Evolutionary conservation across 92 coral and sea anemone species (phyloP), one percentile per base, ranked within the genome.

Genomic region (Pocillopora meandrina): DNA sequence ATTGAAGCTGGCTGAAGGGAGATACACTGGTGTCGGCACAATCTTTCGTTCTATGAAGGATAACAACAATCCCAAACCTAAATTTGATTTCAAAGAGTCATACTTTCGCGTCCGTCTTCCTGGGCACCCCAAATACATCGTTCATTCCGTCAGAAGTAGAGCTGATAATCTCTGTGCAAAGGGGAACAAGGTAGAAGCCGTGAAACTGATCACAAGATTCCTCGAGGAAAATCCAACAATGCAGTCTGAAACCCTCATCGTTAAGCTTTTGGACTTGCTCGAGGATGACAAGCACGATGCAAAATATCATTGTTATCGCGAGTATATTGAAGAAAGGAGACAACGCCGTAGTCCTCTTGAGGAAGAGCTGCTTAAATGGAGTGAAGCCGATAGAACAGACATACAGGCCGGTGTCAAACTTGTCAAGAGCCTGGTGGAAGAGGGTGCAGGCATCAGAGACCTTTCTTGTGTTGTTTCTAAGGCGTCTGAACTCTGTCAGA

Each of bases 1-100:
- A 20, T 58, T 89, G 71, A 81, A 90, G 69, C 76, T 90, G 84
- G 96, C 96, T 16, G 96, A 93, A 85, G 96, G 92, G 69, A 76
- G 96, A 58, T 86, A 84, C 19, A 93, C 93, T 78, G 96, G 96
- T 13, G 92, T 93, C 3, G 82, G 81, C 71, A 93, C 96, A 14
- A 93, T 93, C 68, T 93, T 90, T 61, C 82, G 79, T 60, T 85
- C 92, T 17, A 93, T 93, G 96, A 86, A 90, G 65, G 55, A 77
- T 23, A 93, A 93, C 78, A 74, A 85, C 6, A 93, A 90, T 74
- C 90, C 96, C 7, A 81, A 83, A 9, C 96, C 96, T 10, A 63
- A 83, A 21, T 93, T 93, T 56, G 69, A 82, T 6, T 90, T 93
- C 73, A 87, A 85, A 69, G 26, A 83, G 13, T 47, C 81, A 19